Percentiles rank a stretch among this genome's conserved stretches.
phyloP scores from a whole-genome alignment of 1,140 invertebrate species.

The Anastrepha ludens region DNA sequence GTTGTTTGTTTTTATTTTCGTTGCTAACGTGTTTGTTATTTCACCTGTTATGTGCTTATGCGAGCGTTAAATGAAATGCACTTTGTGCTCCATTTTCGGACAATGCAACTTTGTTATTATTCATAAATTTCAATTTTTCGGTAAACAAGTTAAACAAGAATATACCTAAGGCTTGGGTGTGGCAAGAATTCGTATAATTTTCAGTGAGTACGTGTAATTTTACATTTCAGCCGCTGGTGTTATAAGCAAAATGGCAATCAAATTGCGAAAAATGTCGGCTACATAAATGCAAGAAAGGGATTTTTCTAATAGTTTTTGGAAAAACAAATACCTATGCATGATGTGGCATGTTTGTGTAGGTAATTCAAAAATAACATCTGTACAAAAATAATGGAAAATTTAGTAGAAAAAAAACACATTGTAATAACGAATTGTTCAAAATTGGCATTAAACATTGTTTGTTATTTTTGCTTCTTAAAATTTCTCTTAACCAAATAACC shows the following conservation, averaged over 20 bases:
- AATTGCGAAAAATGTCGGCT: conserved; percentile 31
- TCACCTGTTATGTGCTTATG: conserved; percentile 34
- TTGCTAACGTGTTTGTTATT: conserved; percentile 21
- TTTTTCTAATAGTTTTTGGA: neutral
- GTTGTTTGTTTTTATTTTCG: neutral
- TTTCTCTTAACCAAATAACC: neutral
- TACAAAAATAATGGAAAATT: neutral
- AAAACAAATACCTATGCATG: neutral
- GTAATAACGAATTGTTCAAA: neutral
- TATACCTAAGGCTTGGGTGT: conserved; percentile 20
- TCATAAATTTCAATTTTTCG: conserved; percentile 51
- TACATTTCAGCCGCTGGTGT: neutral
- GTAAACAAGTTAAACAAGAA: conserved; percentile 41
- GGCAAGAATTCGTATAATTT: neutral
- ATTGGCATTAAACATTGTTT: neutral
- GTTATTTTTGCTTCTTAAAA: neutral
- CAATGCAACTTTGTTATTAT: conserved; percentile 22
- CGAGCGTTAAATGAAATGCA: conserved; percentile 52
- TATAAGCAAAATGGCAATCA: conserved; percentile 32
- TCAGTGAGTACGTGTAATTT: conserved; percentile 4
- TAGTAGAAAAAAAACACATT: neutral
- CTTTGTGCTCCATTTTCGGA: neutral
- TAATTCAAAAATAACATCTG: neutral
- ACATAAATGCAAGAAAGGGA: neutral
- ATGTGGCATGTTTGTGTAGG: neutral